These are phyloP conservation scores for Barbus barbus DNA, from an alignment of 2,113 vertebrate species.

Conservation along the genomic window DNA sequence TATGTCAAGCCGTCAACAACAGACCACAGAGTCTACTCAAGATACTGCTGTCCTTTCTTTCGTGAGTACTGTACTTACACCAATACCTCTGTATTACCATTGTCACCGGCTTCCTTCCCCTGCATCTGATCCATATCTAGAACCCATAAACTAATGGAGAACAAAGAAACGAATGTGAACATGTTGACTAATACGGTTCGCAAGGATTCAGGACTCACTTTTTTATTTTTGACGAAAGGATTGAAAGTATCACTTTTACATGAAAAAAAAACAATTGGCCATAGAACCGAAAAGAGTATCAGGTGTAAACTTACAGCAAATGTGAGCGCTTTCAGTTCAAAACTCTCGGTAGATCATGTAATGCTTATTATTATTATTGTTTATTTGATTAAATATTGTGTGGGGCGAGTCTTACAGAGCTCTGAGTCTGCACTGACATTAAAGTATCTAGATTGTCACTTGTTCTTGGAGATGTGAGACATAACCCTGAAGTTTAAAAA, in stretches of 20 bases:
- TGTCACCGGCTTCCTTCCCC: slow-evolving; percentile 55
- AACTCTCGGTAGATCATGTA: slow-evolving; percentile 4
- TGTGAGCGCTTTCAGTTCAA: slow-evolving; percentile 2
- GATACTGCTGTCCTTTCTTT: slow-evolving; percentile 73
- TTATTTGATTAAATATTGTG: slow-evolving; percentile 13
- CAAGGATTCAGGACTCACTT: slow-evolving; percentile 9
- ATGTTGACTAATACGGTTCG: background rate
- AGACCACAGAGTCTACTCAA: slow-evolving; percentile 69
- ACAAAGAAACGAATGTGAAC: slow-evolving; percentile 1
- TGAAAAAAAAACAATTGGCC: slow-evolving; percentile 8
- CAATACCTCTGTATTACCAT: slow-evolving; percentile 64
- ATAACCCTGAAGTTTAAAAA: background rate
- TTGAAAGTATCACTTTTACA: slow-evolving; percentile 3
- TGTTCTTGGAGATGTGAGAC: slow-evolving; percentile 27
- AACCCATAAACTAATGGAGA: slow-evolving; percentile 38
- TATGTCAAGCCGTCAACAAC: slow-evolving; percentile 67
- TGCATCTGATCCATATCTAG: slow-evolving; percentile 30
- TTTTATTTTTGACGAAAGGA: background rate
- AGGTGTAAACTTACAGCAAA: background rate
- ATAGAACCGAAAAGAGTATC: background rate
- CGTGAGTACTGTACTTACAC: slow-evolving; percentile 74
- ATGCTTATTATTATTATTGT: too few relatives aligned
- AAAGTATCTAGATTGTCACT: background rate
- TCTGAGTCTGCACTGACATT: slow-evolving; percentile 16
- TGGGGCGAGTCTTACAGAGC: slow-evolving; percentile 25